Evolutionary conservation across 2,113 vertebrate genomes (phyloP).

Genomic region (Opisthocomus hoazin): DNA sequence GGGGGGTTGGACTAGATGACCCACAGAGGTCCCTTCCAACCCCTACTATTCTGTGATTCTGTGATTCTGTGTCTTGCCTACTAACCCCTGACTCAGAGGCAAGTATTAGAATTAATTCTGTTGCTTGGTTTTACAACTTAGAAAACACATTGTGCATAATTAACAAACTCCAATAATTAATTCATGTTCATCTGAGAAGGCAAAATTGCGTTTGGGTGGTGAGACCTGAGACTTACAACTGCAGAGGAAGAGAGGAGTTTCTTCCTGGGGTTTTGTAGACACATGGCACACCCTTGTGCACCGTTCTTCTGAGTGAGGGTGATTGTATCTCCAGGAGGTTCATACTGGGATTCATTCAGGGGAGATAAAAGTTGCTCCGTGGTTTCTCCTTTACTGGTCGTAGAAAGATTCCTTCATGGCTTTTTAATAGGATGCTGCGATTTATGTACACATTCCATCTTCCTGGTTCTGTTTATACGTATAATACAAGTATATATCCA

Average conservation of each 20-base stretch:
- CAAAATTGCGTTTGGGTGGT: background rate
- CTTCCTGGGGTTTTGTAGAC: background rate
- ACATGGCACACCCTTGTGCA: accelerated
- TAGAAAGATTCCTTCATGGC: background rate
- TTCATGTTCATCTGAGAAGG: background rate
- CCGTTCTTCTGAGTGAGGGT: background rate
- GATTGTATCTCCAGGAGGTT: background rate
- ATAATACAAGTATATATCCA: background rate
- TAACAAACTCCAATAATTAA: background rate
- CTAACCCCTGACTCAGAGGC: background rate
- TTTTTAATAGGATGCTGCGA: background rate
- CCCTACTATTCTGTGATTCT: no score
- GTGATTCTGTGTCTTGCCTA: background rate
- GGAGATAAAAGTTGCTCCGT: background rate
- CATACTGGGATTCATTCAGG: background rate
- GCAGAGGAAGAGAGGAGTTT: background rate
- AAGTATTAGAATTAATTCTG: background rate
- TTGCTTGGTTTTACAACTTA: background rate
- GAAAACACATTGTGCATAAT: background rate
- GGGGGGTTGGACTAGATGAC: no score
- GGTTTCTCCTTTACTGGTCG: background rate
- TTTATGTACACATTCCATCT: background rate
- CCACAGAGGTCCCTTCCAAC: no score
- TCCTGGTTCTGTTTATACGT: background rate
- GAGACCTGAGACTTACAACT: background rate